Conservation (phyloP, 2,113 vertebrate genomes). For the Anseranas semipalmata region DNA sequence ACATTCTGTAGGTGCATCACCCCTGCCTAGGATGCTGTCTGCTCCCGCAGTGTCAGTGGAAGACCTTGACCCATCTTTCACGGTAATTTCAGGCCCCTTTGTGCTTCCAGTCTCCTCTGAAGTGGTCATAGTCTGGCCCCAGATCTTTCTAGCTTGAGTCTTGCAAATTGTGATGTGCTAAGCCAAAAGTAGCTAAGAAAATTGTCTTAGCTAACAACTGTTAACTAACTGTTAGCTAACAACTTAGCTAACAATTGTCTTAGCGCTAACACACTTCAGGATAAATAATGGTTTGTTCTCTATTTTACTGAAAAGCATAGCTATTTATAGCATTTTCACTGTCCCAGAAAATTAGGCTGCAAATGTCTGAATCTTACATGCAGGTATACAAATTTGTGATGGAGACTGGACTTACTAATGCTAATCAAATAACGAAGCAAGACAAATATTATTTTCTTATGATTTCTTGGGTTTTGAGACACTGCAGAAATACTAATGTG, state of each 20-base stretch:
- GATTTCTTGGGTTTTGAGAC: not conserved
- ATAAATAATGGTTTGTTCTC: not conserved
- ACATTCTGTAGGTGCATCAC: not conserved
- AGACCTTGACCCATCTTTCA: not conserved
- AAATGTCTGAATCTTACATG: constrained; percentile 16
- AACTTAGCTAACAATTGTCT: too few relatives aligned
- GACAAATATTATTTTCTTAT: not conserved
- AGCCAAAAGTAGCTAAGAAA: not conserved
- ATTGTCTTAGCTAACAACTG: too few relatives aligned
- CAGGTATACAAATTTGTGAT: not conserved
- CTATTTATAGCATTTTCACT: not conserved
- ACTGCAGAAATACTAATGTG: not conserved
- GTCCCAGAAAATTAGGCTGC: constrained; percentile 30
- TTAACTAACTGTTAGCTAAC: too few relatives aligned
- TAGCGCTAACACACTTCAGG: not conserved
- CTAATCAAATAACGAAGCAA: not conserved
- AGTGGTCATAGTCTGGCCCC: not conserved
- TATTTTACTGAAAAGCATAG: not conserved
- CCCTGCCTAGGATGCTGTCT: not conserved
- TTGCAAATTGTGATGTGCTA: not conserved
- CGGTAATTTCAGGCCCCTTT: not conserved
- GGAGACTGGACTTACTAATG: not conserved
- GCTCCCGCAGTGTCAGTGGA: not conserved
- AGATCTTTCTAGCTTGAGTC: not conserved
- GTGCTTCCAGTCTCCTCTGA: not conserved